These are phyloP conservation scores for Scaptomyza cyrtandrae DNA, from an alignment of 2,888 invertebrate genomes.

Conservation along the genomic window DNA sequence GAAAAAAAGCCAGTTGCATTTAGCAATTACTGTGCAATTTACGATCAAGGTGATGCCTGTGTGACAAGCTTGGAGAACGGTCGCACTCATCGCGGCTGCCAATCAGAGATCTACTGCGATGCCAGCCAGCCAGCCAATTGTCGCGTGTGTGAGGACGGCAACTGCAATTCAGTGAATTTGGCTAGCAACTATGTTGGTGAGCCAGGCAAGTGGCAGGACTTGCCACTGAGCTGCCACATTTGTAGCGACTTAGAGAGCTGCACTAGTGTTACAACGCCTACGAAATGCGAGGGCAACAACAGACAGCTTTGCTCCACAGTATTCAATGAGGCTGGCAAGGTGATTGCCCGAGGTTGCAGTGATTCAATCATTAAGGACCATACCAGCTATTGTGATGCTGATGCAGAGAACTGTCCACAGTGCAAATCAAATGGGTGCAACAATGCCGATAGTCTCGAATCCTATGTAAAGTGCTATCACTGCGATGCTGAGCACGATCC, in stretches of 20 bases:
- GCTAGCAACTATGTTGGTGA: slow-evolving; percentile 66
- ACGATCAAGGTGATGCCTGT: slow-evolving; percentile 65
- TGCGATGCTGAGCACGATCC: slow-evolving; percentile 71
- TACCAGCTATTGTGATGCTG: slow-evolving; percentile 67
- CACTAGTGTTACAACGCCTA: slow-evolving; percentile 14
- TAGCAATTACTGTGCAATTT: slow-evolving; percentile 61
- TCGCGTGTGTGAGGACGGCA: slow-evolving; percentile 64
- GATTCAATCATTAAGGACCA: slow-evolving; percentile 59
- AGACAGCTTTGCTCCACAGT: slow-evolving; percentile 80
- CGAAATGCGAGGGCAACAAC: slow-evolving; percentile 71
- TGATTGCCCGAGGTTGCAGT: slow-evolving; percentile 78
- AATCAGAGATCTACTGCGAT: slow-evolving; percentile 72
- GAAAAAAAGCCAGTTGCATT: slow-evolving; percentile 53
- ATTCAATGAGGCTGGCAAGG: slow-evolving; percentile 61
- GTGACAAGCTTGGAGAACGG: slow-evolving; percentile 66
- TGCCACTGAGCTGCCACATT: slow-evolving; percentile 75
- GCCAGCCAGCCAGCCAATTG: slow-evolving; percentile 56
- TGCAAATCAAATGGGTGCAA: slow-evolving; percentile 82
- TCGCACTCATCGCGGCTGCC: slow-evolving; percentile 75
- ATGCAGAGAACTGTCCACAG: slow-evolving; percentile 60
- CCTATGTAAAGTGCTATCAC: slow-evolving; percentile 75
- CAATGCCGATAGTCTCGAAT: slow-evolving; percentile 52
- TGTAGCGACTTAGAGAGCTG: slow-evolving; percentile 69
- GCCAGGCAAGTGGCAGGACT: slow-evolving; percentile 81
- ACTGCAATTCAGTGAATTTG: slow-evolving; percentile 77